A percentile compares a stretch with the other conserved stretches of the same genome.
Evolutionary conservation across 2,888 invertebrate species (phyloP).

Genomic region (Apodemia zela): DNA sequence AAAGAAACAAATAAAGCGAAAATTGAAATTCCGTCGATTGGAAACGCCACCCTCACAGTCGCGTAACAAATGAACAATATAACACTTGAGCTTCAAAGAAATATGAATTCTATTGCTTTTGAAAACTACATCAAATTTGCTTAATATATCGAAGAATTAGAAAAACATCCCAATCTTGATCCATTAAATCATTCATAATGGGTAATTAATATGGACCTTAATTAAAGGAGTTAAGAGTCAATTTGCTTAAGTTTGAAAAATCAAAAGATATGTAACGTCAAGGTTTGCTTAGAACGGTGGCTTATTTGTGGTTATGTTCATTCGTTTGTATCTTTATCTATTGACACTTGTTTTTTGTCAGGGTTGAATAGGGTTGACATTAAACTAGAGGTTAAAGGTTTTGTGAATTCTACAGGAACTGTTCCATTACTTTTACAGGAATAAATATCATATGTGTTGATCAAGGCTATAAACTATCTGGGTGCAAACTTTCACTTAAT

Average conservation of each 20-base stretch:
- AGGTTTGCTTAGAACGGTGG: constrained; percentile 20
- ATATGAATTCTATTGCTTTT: constrained; percentile 33
- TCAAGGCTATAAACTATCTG: too few relatives aligned
- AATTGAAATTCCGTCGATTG: constrained; percentile 54
- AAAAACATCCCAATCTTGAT: constrained; percentile 26
- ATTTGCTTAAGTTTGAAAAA: not conserved
- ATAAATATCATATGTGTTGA: too few relatives aligned
- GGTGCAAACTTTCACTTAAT: too few relatives aligned
- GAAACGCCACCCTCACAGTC: constrained; percentile 44
- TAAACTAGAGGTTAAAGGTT: not conserved
- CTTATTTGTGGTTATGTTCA: constrained; percentile 37
- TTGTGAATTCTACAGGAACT: too few relatives aligned
- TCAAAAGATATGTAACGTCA: constrained; percentile 37
- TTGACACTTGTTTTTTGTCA: constrained; percentile 34
- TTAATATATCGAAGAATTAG: constrained; percentile 22
- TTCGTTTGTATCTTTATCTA: constrained; percentile 47
- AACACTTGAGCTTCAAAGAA: constrained; percentile 36
- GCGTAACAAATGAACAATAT: constrained; percentile 51
- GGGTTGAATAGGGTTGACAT: not conserved
- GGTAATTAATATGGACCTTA: constrained; percentile 14
- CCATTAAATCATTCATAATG: constrained; percentile 15
- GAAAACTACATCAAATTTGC: constrained; percentile 21
- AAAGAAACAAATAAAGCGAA: constrained; percentile 52
- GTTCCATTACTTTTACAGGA: too few relatives aligned
- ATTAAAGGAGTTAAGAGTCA: not conserved